Conservation (phyloP, 2,797 vertebrate genomes). For the Brachyrhaphis roseni region DNA sequence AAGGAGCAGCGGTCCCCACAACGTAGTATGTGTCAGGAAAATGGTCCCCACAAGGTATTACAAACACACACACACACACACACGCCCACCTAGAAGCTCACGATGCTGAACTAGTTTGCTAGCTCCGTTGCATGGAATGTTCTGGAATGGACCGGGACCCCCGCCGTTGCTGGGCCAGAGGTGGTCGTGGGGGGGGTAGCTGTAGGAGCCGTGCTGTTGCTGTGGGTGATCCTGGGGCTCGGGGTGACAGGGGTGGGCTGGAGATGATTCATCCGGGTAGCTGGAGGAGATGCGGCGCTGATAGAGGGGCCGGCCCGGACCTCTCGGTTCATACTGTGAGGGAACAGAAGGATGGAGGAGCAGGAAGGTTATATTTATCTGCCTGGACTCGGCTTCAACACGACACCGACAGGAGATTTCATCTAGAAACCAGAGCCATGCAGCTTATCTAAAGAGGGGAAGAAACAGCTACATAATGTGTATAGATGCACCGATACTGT, state of each 20-base stretch:
- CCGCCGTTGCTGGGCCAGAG: conserved; percentile 91
- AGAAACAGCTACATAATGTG: background rate
- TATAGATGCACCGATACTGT: no score
- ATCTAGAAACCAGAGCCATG: background rate
- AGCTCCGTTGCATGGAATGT: conserved; percentile 99
- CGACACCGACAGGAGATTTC: background rate
- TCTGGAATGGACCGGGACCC: conserved; percentile 88
- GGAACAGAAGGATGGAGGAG: background rate
- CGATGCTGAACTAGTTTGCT: conserved; percentile 86
- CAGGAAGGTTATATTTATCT: background rate
- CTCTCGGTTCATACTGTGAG: conserved; percentile 95
- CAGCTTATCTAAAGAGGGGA: background rate
- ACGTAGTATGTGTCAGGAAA: no score
- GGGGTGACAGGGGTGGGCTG: conserved; percentile 76
- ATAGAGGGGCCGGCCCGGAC: conserved; percentile 98
- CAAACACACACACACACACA: background rate
- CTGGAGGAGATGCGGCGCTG: conserved; percentile 98
- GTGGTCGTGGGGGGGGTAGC: conserved; percentile 90
- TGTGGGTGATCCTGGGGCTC: conserved; percentile 87
- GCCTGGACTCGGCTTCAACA: background rate
- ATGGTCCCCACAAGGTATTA: no score
- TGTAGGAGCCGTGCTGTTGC: conserved; percentile 78
- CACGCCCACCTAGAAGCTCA: conserved; percentile 88
- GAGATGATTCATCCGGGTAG: conserved; percentile 89
- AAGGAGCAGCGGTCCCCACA: no score